phyloP scores from a whole-genome alignment of 92 coral and sea anemone genomes.

The Porites lobata region DNA sequence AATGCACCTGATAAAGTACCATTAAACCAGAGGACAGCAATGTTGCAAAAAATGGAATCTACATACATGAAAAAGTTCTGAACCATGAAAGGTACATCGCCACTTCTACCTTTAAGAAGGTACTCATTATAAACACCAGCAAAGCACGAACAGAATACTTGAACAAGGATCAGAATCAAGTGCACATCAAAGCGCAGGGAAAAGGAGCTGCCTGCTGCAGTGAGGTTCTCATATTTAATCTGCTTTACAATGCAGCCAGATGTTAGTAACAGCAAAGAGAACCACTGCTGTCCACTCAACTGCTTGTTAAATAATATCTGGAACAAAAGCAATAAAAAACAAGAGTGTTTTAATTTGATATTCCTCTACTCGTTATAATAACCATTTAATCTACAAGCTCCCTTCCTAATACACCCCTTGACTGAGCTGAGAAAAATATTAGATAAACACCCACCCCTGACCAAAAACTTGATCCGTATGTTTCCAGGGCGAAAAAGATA shows the following conservation, averaged over 20 bases:
- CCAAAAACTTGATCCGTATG: too few species aligned
- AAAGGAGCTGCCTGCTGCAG: conserved; percentile 64
- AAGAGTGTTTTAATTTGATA: not conserved
- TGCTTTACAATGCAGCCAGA: conserved; percentile 94
- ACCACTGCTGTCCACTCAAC: conserved; percentile 87
- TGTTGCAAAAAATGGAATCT: conserved; percentile 89
- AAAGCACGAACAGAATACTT: conserved; percentile 97
- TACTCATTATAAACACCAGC: conserved; percentile 99
- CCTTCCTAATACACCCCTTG: too few species aligned
- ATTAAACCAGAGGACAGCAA: conserved; percentile 75
- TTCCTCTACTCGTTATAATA: too few species aligned
- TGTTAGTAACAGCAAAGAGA: conserved; percentile 90
- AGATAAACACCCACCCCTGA: too few species aligned
- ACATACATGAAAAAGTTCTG: conserved; percentile 97
- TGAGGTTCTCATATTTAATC: conserved; percentile 66
- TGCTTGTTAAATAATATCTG: conserved; percentile 90
- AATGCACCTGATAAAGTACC: conserved; percentile 85
- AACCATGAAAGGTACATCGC: conserved; percentile 91
- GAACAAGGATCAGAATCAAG: conserved; percentile 90
- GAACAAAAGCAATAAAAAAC: conserved; percentile 6
- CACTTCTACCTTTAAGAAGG: conserved; percentile 93
- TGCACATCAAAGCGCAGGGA: conserved; percentile 78
- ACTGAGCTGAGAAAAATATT: too few species aligned
- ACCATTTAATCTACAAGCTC: too few species aligned
- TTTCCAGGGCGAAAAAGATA: too few species aligned